These are phyloP conservation scores for Sterna hirundo DNA, from an alignment of 2,113 vertebrate genomes.

Conservation along the genomic window DNA sequence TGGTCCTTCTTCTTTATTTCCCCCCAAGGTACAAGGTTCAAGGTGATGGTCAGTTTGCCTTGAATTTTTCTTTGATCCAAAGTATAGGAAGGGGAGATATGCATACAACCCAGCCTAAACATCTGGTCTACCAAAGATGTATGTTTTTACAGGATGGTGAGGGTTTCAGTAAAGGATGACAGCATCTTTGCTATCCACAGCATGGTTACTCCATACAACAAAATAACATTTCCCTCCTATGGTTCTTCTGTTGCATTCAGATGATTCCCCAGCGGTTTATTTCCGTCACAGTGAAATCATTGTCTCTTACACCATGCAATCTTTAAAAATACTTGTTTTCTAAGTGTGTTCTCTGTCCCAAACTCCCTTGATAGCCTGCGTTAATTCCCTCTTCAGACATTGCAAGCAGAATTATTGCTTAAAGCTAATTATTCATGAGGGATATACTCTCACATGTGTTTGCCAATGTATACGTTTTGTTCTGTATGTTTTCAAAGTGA, in stretches of 20 bases:
- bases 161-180: neutral
- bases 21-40: neutral
- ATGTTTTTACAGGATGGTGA: neutral
- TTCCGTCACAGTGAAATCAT: neutral
- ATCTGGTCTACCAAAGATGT: neutral
- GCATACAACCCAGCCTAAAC: neutral
- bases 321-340: conserved; percentile 13
- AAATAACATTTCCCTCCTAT: neutral
- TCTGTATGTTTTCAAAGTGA: neutral
- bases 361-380: neutral
- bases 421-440: neutral
- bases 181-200: neutral
- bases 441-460: neutral
- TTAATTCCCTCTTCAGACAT: neutral
- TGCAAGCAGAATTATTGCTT: neutral
- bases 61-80: neutral
- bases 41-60: neutral
- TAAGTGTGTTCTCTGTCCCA: neutral
- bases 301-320: neutral
- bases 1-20: neutral
- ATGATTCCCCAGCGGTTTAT: neutral
- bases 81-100: neutral
- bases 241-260: neutral
- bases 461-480: neutral
- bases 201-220: neutral